A percentile compares a stretch with the other conserved stretches of the same genome.
phyloP scores from a whole-genome alignment of 2,797 vertebrate species.

The Perodicticus potto region DNA sequence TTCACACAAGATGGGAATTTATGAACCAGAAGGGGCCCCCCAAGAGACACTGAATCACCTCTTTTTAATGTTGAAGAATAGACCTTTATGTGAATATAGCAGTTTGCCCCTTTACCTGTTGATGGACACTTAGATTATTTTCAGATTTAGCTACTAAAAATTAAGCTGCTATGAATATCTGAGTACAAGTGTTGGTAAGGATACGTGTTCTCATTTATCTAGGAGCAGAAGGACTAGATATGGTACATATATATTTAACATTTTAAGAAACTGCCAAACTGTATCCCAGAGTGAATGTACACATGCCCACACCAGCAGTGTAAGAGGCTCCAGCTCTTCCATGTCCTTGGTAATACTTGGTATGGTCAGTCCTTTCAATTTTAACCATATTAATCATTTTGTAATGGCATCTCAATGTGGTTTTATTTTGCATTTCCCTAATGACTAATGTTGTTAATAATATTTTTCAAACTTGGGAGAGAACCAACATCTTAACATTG shows the following conservation, averaged over 20 bases:
- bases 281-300: neutral
- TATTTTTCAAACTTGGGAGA: slow-evolving; percentile 35
- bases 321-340: neutral
- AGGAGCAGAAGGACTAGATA: neutral
- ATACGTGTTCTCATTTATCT: neutral
- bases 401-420: neutral
- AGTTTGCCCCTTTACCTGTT: slow-evolving; percentile 12
- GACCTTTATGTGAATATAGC: neutral
- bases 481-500: neutral
- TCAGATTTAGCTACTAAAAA: slow-evolving; percentile 34
- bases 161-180: slow-evolving; percentile 35
- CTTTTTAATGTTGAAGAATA: neutral
- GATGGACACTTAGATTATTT: neutral
- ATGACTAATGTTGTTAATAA: slow-evolving; percentile 4
- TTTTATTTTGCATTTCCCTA: neutral
- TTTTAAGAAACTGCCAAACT: slow-evolving; percentile 14
- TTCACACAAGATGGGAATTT: neutral
- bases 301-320: neutral
- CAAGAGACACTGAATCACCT: neutral
- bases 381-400: neutral
- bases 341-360: neutral
- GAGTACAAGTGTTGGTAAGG: neutral
- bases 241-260: neutral
- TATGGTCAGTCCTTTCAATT: neutral
- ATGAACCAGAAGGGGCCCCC: neutral